Base-by-base conservation (phyloP, 2,888 invertebrate species). In the Pogonocherus hispidulus region DNA sequence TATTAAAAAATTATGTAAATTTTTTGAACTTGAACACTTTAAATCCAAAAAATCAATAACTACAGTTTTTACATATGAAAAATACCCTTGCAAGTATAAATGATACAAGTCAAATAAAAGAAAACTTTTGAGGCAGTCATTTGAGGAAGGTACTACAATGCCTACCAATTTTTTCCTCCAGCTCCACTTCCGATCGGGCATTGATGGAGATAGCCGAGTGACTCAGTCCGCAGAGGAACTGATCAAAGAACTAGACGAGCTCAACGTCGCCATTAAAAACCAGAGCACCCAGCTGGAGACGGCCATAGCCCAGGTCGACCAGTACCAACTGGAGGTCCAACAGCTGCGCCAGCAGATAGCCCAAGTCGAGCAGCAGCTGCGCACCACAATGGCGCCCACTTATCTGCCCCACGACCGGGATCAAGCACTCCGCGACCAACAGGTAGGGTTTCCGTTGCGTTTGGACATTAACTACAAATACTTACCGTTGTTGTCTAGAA, bases 181-280 rank as follows among this genome's bases (percentile, higher is more conserved):
- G 93, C 93, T 96, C 65, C 96, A 97, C 87, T 96, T 96, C 90
- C 91, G 93, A 68, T 92, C 93, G 68, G 95, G 94, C 69, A 91
- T 95, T 85, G 93, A 93, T 63, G 92, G 94, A 82, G 92, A 94
- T 87, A 88, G 90, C 72, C 91, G 91, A 75, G 91, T 95, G 57
- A 90, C 91, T 80, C 90, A 91, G 74, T 89, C 91, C 66, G 94
- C 93, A 62, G 89, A 90, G 73, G 91, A 91, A 76, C 88, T 96
- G 73, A 86, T 91, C 64, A 86, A 86, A 66, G 90, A 94, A 77
- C 88, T 96, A 79, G 93, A 93, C 79, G 87, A 88, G 66, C 87
- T 94, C 66, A 86, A 89, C 51, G 87, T 81, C n/a, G 85, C 85
- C 64, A 90, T 93, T 54, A 89, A 88, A 74, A 88, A 89, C 62